These are phyloP conservation scores for Sylvicola cinctus DNA, from an alignment of 2,888 invertebrate species.

Conservation along the genomic window DNA sequence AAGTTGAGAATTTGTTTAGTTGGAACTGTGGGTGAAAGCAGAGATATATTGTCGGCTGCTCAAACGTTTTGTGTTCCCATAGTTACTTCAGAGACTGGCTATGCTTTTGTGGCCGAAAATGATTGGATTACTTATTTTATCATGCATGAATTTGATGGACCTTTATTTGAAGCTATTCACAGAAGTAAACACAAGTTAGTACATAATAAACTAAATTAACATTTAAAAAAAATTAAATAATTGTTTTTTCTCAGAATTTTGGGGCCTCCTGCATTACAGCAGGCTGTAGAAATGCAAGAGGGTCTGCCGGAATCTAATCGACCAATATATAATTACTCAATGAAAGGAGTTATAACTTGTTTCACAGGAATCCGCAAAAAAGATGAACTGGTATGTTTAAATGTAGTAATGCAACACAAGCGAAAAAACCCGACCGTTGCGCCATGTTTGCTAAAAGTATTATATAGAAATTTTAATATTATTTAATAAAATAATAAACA, in stretches of 20 bases:
- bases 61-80: constrained; percentile 29
- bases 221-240: constrained; percentile 4
- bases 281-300: constrained; percentile 48
- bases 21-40: constrained; percentile 33
- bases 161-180: constrained; percentile 38
- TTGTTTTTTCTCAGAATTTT: constrained; percentile 35
- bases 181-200: constrained; percentile 37
- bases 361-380: constrained; percentile 83
- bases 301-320: constrained; percentile 42
- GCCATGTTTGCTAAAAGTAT: too few relatives aligned
- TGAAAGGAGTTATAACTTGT: constrained; percentile 75
- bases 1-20: constrained; percentile 41
- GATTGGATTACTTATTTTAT: constrained; percentile 46
- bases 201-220: constrained; percentile 2
- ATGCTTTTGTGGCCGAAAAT: constrained; percentile 34
- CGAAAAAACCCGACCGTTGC: too few relatives aligned
- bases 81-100: too few relatives aligned
- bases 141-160: constrained; percentile 45
- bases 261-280: constrained; percentile 61
- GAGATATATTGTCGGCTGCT: constrained; percentile 32
- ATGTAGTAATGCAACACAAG: too few relatives aligned
- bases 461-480: too few relatives aligned
- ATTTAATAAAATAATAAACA: too few relatives aligned
- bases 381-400: constrained; percentile 54
- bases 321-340: constrained; percentile 71